Percentiles rank a stretch among this genome's conserved stretches.
Evolutionary conservation across 2,113 vertebrate genomes (phyloP).

Genomic region (Rhegmatorhina hoffmannsi): DNA sequence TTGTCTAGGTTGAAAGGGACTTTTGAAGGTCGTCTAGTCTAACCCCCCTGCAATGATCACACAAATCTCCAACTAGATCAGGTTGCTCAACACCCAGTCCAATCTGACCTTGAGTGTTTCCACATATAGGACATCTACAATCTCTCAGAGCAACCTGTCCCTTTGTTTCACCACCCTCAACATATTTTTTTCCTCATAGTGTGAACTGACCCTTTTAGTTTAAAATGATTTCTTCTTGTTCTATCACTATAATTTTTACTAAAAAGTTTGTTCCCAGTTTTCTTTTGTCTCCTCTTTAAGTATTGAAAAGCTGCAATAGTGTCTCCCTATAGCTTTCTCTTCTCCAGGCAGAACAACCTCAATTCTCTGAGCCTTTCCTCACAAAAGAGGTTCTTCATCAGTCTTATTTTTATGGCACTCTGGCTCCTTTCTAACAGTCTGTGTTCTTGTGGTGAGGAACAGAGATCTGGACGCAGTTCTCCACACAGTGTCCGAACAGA

Average conservation of each 20-base stretch:
- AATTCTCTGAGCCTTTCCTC: background rate
- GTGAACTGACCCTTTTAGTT: background rate
- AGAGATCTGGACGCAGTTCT: background rate
- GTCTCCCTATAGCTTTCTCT: background rate
- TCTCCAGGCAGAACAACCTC: fast-evolving
- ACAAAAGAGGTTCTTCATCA: background rate
- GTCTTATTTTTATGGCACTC: background rate
- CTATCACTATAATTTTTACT: fast-evolving
- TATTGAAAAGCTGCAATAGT: background rate
- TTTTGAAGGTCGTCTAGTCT: background rate
- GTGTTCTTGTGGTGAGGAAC: background rate
- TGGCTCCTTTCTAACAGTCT: background rate
- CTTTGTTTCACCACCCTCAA: background rate
- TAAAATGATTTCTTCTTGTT: background rate
- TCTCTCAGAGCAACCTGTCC: background rate
- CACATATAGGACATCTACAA: background rate
- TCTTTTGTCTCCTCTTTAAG: background rate
- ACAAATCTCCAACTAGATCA: background rate
- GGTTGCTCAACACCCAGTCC: background rate
- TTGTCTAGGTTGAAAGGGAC: background rate
- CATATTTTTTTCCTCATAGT: background rate
- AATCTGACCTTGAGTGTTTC: background rate
- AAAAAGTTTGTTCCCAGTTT: background rate
- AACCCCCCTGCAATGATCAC: background rate
- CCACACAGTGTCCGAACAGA: background rate